Percentiles rank a stretch among this genome's conserved stretches.
phyloP scores from a whole-genome alignment of 2,888 invertebrate species.

The Onchidella celtica region DNA sequence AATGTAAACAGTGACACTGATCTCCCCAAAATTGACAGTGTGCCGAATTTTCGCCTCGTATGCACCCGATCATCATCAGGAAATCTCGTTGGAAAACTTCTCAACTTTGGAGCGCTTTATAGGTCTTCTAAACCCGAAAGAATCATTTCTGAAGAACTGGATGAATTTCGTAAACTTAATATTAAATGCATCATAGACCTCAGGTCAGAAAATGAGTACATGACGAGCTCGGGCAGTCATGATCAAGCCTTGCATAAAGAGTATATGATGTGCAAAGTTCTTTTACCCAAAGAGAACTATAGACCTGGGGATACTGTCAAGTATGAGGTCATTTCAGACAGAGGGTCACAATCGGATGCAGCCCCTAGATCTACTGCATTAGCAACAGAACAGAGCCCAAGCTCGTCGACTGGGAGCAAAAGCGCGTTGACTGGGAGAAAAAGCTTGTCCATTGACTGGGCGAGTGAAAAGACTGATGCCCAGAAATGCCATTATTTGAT shows the following conservation, averaged over 20 bases:
- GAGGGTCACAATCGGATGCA: background rate
- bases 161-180: constrained; percentile 59
- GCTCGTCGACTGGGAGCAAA: too few relatives aligned
- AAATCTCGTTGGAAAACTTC: too few relatives aligned
- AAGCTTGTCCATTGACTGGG: background rate
- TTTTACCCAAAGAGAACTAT: constrained; percentile 50
- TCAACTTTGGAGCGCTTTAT: constrained; percentile 55
- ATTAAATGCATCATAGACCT: constrained; percentile 71
- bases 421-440: background rate
- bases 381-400: background rate
- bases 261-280: constrained; percentile 64
- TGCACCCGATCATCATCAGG: constrained; percentile 27
- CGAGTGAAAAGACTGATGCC: background rate
- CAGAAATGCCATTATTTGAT: constrained; percentile 54
- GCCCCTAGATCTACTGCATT: background rate
- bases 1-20: background rate
- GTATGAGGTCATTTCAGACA: background rate
- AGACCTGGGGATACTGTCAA: constrained; percentile 19
- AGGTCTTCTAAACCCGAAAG: constrained; percentile 74
- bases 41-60: constrained; percentile 59
- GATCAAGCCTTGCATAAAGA: constrained; percentile 63
- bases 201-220: constrained; percentile 68
- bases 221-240: constrained; percentile 59
- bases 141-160: constrained; percentile 60
- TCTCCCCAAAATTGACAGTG: constrained; percentile 28